Conservation (phyloP, 2,113 vertebrate species). For the Eupsittula cactorum region DNA sequence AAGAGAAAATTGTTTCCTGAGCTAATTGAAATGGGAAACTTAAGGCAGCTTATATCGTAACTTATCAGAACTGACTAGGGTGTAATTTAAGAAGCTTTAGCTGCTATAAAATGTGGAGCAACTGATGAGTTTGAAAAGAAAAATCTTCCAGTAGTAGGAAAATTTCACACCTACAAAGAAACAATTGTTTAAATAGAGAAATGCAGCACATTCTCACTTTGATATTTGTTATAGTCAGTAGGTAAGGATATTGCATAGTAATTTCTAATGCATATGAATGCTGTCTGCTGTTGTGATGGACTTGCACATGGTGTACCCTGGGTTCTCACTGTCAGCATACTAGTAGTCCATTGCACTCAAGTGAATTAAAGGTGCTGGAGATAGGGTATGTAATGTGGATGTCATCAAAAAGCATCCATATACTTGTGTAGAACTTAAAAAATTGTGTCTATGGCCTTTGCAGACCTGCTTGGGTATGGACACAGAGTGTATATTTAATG, state of each 20-base stretch:
- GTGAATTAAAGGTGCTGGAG: not conserved
- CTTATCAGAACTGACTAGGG: not conserved
- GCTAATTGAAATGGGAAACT: not conserved
- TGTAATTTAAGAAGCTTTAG: not conserved
- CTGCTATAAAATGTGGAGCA: not conserved
- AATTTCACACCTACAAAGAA: not conserved
- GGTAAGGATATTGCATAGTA: not conserved
- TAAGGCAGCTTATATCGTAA: not conserved
- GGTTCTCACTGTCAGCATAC: not conserved
- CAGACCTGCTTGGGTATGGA: not conserved
- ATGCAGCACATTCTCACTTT: not conserved
- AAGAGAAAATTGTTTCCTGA: not conserved
- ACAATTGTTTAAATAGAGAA: not conserved
- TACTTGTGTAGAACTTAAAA: not conserved
- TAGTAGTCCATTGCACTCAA: not conserved
- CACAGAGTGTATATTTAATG: not conserved
- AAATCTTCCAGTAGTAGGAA: not conserved
- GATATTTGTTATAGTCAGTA: not conserved
- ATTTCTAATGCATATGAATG: not conserved
- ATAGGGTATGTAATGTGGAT: not conserved
- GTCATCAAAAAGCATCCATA: not conserved
- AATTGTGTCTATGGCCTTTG: not conserved
- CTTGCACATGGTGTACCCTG: not conserved
- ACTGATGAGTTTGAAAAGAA: not conserved
- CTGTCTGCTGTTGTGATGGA: not conserved